Evolutionary conservation across 2,888 invertebrate species (phyloP), one percentile per base, ranked within the genome.

Genomic region (Zonitis immaculata): DNA sequence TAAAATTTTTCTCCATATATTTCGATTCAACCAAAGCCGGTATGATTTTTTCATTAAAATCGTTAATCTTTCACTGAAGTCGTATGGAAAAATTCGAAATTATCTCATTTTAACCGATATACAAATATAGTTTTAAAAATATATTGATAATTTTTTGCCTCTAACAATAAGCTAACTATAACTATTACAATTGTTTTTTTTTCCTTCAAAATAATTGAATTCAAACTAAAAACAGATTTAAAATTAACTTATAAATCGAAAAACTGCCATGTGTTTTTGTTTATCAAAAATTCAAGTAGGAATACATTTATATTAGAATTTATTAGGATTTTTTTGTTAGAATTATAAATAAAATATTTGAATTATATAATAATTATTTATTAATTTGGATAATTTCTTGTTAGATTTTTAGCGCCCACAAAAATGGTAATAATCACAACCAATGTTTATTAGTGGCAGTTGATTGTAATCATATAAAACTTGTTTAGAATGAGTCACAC

Each of bases 241-340:
- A 35, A 50, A 32, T 45, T 45, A 35, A 46, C 20, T 45, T 39
- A 43, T 30, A 49, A 44, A 47, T 51, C 45, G 43, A 60, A 49
- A 57, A 32, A 43, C 52, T 56, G 53, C 47, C 55, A 60, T 59
- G 60, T 62, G 62, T 60, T 58, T 51, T 32, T 50, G 57, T 56
- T 62, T 64, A 60, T 57, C 58, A 32, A 5, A 28, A 28, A 28
- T 28, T 28, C 5, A 32, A 32, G 32, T 61, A 58, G 61, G 58
- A 14, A 7, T n/a, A 28, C 28, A 30, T 11, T 27, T 32, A 14
- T 32, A 32, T 14, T 32, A 14, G 32, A 32, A 32, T 32, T 32
- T 6, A 27, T 27, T 2, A 14, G 5, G 12, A 32, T 14, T 14
- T 32, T 32, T 14, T 8, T 32, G n/a, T n/a, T n/a, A n/a, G n/a